Percentiles rank a stretch among this genome's conserved stretches.
phyloP scores from a whole-genome alignment of 2,113 vertebrate species.

The Cranoglanis bouderius region DNA sequence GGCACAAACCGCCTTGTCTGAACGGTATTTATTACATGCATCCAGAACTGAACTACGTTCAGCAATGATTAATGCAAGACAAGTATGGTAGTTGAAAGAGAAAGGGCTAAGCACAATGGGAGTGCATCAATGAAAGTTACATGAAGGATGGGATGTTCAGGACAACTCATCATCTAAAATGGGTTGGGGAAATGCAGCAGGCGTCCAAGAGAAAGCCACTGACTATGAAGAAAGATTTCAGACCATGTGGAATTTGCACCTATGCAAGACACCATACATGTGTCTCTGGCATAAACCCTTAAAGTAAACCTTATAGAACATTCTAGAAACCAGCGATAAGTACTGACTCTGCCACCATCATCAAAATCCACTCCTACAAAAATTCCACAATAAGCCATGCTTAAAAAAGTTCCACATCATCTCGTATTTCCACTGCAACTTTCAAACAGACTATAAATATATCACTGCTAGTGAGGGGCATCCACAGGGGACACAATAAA shows the following conservation, averaged over 20 bases:
- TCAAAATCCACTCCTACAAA: not conserved
- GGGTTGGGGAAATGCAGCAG: not conserved
- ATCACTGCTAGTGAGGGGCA: not conserved
- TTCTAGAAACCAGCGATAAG: too few species aligned
- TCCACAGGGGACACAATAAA: not conserved
- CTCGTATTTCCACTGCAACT: not conserved
- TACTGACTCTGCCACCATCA: not conserved
- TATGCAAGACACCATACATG: not conserved
- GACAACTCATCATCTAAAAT: not conserved
- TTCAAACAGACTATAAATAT: not conserved
- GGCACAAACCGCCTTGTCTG: not conserved
- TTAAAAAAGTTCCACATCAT: not conserved
- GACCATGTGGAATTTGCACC: not conserved
- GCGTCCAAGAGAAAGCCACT: not conserved
- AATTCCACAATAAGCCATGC: not conserved
- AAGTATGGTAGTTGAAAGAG: not conserved
- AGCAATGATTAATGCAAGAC: not conserved
- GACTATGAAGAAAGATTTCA: not conserved
- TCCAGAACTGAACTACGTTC: not conserved
- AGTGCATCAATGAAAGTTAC: not conserved
- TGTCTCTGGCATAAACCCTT: not conserved
- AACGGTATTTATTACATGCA: not conserved
- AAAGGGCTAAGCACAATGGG: not conserved
- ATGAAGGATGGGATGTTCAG: not conserved
- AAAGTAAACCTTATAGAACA: not conserved